A percentile compares a stretch with the other conserved stretches of the same genome.
Conservation (phyloP, 2,888 invertebrate genomes). For the Phyto melanocephala region DNA sequence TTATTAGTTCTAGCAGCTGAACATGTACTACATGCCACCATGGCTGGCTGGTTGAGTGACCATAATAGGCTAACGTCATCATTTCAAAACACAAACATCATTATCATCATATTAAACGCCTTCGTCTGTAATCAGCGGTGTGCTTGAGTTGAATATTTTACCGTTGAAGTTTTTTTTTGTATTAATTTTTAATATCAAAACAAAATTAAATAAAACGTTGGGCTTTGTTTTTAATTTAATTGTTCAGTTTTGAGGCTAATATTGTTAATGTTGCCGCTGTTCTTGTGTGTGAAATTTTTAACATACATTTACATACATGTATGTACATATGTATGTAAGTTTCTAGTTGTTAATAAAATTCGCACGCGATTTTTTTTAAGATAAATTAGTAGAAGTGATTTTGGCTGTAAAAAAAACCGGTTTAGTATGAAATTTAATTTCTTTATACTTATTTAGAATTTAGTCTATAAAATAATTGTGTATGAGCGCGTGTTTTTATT, state of each 20-base stretch:
- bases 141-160: slow-evolving; percentile 32
- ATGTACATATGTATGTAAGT: too few relatives aligned
- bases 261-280: background rate
- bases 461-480: background rate
- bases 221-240: slow-evolving; percentile 47
- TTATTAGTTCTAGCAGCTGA: slow-evolving; percentile 16
- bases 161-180: slow-evolving; percentile 15
- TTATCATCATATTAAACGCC: background rate
- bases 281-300: slow-evolving; percentile 24
- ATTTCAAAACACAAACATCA: background rate
- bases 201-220: slow-evolving; percentile 20
- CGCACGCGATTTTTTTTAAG: slow-evolving; percentile 44
- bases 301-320: too few relatives aligned
- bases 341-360: background rate
- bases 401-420: slow-evolving; percentile 6
- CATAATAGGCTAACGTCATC: slow-evolving; percentile 4
- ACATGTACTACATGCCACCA: background rate
- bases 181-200: slow-evolving; percentile 20
- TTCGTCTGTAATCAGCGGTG: background rate
- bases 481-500: background rate
- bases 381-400: slow-evolving; percentile 43
- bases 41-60: slow-evolving; percentile 11
- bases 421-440: background rate
- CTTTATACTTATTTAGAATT: background rate
- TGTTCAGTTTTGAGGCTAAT: slow-evolving; percentile 27